Percentiles rank a stretch among this genome's conserved stretches.
These are phyloP conservation scores for Xestia sexstrigata DNA, from an alignment of 2,888 invertebrate species.

Conservation along the genomic window DNA sequence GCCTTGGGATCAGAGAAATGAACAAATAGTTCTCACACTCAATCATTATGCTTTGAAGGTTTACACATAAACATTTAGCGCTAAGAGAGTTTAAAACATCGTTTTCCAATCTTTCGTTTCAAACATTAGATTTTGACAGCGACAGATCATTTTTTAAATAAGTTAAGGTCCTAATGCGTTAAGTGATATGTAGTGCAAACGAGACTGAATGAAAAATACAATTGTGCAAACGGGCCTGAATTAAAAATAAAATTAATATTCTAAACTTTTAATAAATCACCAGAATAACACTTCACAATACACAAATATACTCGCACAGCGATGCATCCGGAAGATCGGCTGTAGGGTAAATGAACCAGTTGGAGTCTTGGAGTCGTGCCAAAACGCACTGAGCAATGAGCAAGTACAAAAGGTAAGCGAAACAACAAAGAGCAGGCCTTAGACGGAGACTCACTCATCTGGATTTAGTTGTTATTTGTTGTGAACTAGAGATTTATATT, in stretches of 20 bases:
- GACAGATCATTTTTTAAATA: neutral
- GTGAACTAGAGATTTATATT: neutral
- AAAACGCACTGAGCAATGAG: conserved; percentile 68
- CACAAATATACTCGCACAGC: conserved; percentile 50
- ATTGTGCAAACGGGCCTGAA: neutral
- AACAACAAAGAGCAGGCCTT: conserved; percentile 29
- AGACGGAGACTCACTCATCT: neutral
- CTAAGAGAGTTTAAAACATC: neutral
- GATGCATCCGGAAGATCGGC: conserved; percentile 79
- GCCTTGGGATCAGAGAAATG: neutral
- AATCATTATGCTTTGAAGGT: neutral
- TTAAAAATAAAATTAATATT: neutral
- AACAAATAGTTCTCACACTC: neutral
- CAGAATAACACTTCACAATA: conserved; percentile 64
- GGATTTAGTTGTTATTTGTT: conserved; percentile 4
- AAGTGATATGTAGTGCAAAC: neutral
- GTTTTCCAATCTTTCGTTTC: too few relatives aligned
- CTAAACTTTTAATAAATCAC: neutral
- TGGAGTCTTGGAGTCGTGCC: conserved; percentile 76
- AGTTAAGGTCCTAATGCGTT: neutral
- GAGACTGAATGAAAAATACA: neutral
- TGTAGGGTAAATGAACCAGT: conserved; percentile 77
- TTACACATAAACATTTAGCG: neutral
- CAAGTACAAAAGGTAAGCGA: conserved; percentile 50
- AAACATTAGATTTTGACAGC: neutral